phyloP scores from a whole-genome alignment of 2,113 vertebrate genomes.

The Brachyistius frenatus region DNA sequence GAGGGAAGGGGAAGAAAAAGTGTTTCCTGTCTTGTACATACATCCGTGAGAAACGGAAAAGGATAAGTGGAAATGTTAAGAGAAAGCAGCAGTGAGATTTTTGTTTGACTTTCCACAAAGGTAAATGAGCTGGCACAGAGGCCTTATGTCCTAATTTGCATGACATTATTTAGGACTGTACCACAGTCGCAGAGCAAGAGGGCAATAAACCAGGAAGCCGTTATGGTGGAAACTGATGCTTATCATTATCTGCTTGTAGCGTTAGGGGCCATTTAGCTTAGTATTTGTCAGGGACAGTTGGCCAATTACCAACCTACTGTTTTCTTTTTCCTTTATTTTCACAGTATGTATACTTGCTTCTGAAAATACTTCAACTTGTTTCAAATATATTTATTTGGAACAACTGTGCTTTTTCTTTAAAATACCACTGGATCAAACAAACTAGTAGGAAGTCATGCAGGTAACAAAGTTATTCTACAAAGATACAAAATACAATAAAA shows the following conservation, averaged over 20 bases:
- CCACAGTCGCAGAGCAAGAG: conserved; percentile 24
- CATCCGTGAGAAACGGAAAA: conserved; percentile 40
- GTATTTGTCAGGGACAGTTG: conserved; percentile 3
- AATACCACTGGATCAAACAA: too few species aligned
- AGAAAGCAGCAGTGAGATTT: background rate
- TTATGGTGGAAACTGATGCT: conserved; percentile 73
- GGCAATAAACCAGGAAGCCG: conserved; percentile 45
- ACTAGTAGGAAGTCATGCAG: too few species aligned
- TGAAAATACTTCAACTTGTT: background rate
- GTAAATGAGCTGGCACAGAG: conserved; percentile 34
- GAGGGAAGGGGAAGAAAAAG: background rate
- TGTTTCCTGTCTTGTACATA: conserved; percentile 46
- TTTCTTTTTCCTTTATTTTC: background rate
- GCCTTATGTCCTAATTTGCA: conserved; percentile 47
- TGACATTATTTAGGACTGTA: conserved; percentile 48
- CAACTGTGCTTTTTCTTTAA: too few species aligned
- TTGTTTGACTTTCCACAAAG: conserved; percentile 37
- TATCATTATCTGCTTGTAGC: conserved; percentile 51
- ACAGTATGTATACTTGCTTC: background rate
- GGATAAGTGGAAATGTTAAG: conserved; percentile 43
- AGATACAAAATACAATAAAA: too few species aligned
- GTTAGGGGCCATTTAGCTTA: conserved; percentile 30
- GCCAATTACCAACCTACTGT: background rate
- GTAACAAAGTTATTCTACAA: too few species aligned
- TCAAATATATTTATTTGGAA: background rate